Evolutionary conservation across 2,888 invertebrate genomes (phyloP).

Genomic region (Chymomyza amoena): DNA sequence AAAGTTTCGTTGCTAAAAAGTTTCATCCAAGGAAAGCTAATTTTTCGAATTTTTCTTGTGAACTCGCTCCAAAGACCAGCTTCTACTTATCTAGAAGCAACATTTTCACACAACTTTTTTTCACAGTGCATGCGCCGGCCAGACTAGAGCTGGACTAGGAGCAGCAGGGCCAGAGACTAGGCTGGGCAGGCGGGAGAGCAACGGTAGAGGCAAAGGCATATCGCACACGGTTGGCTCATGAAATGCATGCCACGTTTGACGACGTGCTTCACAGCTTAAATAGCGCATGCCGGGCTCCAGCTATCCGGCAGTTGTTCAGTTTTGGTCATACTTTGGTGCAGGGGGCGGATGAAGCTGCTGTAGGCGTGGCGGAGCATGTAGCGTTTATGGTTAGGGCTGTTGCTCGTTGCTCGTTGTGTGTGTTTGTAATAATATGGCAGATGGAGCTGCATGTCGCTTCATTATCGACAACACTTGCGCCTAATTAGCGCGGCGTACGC

Average conservation of each 20-base stretch:
- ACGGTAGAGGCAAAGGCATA: constrained; percentile 14
- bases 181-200: too few relatives aligned
- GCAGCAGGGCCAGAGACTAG: too few relatives aligned
- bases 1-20: too few relatives aligned
- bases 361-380: not conserved
- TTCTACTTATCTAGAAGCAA: too few relatives aligned
- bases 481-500: constrained; percentile 57
- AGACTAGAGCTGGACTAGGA: not conserved
- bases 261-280: constrained; percentile 67
- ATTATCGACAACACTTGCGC: constrained; percentile 59
- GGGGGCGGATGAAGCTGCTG: not conserved
- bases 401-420: not conserved
- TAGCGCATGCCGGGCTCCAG: constrained; percentile 38
- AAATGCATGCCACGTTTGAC: constrained; percentile 57
- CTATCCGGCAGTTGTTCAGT: not conserved
- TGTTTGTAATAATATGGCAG: constrained; percentile 31
- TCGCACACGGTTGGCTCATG: constrained; percentile 22
- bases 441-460: constrained; percentile 39
- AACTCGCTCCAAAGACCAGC: too few relatives aligned
- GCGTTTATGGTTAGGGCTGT: not conserved
- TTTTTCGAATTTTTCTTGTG: too few relatives aligned
- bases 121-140: constrained; percentile 30
- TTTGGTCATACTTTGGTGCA: not conserved
- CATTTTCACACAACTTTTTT: too few relatives aligned
- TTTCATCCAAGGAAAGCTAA: too few relatives aligned